Evolutionary conservation across 2,888 invertebrate genomes (phyloP), one percentile per base, ranked within the genome.

Genomic region (Mycalesis mineus): DNA sequence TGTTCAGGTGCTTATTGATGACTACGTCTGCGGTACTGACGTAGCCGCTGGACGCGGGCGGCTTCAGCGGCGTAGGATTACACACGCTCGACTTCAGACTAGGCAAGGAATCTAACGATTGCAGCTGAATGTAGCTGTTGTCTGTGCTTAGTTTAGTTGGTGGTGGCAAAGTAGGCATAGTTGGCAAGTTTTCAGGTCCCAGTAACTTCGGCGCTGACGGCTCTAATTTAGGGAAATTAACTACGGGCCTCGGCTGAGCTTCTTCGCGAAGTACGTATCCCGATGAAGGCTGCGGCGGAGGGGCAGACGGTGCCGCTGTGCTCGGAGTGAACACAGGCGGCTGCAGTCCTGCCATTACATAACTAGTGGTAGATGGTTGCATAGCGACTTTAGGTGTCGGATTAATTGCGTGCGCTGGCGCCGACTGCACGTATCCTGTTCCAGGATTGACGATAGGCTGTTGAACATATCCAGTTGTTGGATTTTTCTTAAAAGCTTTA

Each of bases 171-270:
- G 71, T 77, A 55, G 87, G 86, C 83, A 86, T 80, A 40, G 79
- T 73, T 54, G 88, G 88, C 82, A 88, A 83, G 81, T 84, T 88
- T 65, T 88, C 88, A 9, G 86, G 79, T 49, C 82, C 88, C 58
- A 79, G 74, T 13, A 73, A 64, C 69, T 84, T 86, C 4, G 79
- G 77, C 7, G 82, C 77, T 45, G 79, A 71, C n/a, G 79, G 74
- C 48, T 78, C 82, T 55, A 82, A 65, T 60, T 82, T 81, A 22
- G 86, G 77, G 64, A 86, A 80, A 60, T 78, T 80, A 70, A 81
- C 70, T 62, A 74, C 76, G n/a, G 82, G 77, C 66, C 75, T 81
- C 29, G 75, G 69, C 64, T 84, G 82, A 42, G 78, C 73, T 54
- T 86, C 86, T 67, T 87, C 85, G 8, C 83, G 78, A 11, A 78